Base-by-base conservation (phyloP, 1,140 invertebrate genomes). In the Hylaeus anthracinus region DNA sequence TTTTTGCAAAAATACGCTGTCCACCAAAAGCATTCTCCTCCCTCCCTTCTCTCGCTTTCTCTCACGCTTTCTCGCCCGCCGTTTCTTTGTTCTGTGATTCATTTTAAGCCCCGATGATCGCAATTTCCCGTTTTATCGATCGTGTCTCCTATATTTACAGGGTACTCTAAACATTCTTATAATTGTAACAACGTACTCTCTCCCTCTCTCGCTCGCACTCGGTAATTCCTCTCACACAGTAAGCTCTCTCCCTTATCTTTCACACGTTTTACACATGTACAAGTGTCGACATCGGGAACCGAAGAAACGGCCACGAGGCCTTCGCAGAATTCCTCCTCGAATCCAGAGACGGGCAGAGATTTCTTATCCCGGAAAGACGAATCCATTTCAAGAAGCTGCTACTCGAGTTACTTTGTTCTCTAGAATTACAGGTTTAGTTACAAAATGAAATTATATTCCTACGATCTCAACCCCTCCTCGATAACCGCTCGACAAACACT, bases 1-100 rank as follows among this genome's bases (percentile, higher is more conserved):
- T 60, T 69, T 26, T 70, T 85, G 72, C 64, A 85, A 86, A 86
- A 86, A 86, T 85, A 86, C 63, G 67, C 55, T 5, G 39, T n/a
- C 45, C 48, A 61, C n/a, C 67, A 8, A 9, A 10, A 10, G n/a
- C 66, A 63, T 56, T 79, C 39, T 41, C 60, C 56, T 56, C 14
- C 70, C 60, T 65, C 69, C 65, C 64, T 70, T 69, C 45, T 58
- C 53, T 43, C 56, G 41, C 55, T 51, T 67, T 71, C 10, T 58
- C 53, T 72, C 48, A 6, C 41, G 15, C 48, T 82, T 53, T 66
- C 73, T 48, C 65, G 37, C 48, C 61, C 56, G 67, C 64, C 65
- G 66, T 79, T 70, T 82, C 71, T 81, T 65, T 84, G 55, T 65
- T 66, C 63, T 67, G 53, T n/a, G 10, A 39, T 64, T 37, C 10